Conservation (phyloP, 2,113 vertebrate genomes). For the Xiphophorus hellerii region DNA sequence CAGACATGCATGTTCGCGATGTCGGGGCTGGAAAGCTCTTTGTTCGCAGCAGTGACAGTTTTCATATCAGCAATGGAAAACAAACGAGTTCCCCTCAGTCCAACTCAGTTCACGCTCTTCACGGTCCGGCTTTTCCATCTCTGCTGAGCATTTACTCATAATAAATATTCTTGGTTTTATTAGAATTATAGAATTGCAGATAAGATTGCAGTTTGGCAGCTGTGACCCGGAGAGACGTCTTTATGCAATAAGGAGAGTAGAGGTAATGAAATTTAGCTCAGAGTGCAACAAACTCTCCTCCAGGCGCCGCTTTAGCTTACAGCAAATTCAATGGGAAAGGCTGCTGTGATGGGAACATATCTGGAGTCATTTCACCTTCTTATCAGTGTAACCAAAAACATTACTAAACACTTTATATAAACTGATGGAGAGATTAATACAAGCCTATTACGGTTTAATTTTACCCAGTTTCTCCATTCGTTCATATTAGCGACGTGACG, state of each 20-base stretch:
- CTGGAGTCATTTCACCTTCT: constrained; percentile 5
- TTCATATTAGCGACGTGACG: background rate
- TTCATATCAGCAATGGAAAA: background rate
- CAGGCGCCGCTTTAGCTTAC: constrained; percentile 49
- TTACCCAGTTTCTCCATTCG: background rate
- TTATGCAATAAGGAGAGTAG: constrained; percentile 63
- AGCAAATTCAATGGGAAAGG: constrained; percentile 36
- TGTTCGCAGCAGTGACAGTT: background rate
- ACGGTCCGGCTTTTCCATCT: constrained; percentile 1
- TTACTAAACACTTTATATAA: constrained; percentile 3
- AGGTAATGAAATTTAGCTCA: constrained; percentile 65
- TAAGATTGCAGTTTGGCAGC: constrained; percentile 56
- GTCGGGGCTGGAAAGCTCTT: background rate
- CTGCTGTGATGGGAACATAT: constrained; percentile 22
- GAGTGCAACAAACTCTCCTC: constrained; percentile 59
- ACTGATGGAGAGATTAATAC: background rate
- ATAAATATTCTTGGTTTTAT: constrained; percentile 41
- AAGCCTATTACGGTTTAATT: background rate
- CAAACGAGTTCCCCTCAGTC: constrained; percentile 14
- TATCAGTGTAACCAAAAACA: constrained; percentile 31
- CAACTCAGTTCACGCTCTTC: background rate
- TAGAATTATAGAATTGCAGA: constrained; percentile 64
- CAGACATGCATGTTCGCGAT: constrained; percentile 10
- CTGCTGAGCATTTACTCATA: constrained; percentile 34
- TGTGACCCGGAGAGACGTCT: constrained; percentile 27